These are phyloP conservation scores for Moxostoma hubbsi DNA, from an alignment of 2,797 vertebrate genomes.

Conservation along the genomic window DNA sequence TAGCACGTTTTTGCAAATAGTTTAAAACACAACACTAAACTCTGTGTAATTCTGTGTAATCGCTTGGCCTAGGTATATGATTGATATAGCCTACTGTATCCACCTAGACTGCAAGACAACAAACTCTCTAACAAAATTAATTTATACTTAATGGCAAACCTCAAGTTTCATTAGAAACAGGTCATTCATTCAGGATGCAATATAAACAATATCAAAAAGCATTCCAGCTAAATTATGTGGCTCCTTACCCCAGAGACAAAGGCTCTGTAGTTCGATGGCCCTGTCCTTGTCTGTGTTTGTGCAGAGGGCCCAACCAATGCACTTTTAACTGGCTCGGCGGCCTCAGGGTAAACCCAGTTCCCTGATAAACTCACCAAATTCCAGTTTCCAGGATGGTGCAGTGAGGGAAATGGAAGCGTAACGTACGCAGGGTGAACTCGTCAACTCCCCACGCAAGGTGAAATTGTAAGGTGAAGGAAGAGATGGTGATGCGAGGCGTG, in stretches of 20 bases:
- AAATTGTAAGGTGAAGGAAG: slow-evolving; percentile 52
- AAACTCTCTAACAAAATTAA: background rate
- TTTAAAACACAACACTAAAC: background rate
- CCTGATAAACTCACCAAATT: slow-evolving; percentile 54
- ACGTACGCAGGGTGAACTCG: slow-evolving; percentile 60
- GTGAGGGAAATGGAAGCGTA: slow-evolving; percentile 58
- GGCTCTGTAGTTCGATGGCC: slow-evolving; percentile 92
- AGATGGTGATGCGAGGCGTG: slow-evolving; percentile 11
- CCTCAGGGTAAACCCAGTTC: slow-evolving; percentile 67
- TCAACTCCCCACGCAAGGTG: slow-evolving; percentile 65
- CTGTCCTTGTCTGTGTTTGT: slow-evolving; percentile 71
- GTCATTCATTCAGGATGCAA: background rate
- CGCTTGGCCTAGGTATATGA: background rate
- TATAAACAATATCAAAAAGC: slow-evolving; percentile 2
- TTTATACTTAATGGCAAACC: background rate
- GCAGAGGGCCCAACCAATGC: slow-evolving; percentile 68
- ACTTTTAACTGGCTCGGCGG: slow-evolving; percentile 58
- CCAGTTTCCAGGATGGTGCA: slow-evolving; percentile 78
- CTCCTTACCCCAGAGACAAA: slow-evolving; percentile 88
- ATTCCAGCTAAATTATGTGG: slow-evolving; percentile 3
- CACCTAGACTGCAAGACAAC: background rate
- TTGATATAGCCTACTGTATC: background rate
- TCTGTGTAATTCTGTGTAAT: background rate
- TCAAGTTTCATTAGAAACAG: background rate
- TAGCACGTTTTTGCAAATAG: background rate